Percentiles rank a stretch among this genome's conserved stretches.
Evolutionary conservation across 2,797 vertebrate species (phyloP).

Genomic region (Scomberomorus guttatus): DNA sequence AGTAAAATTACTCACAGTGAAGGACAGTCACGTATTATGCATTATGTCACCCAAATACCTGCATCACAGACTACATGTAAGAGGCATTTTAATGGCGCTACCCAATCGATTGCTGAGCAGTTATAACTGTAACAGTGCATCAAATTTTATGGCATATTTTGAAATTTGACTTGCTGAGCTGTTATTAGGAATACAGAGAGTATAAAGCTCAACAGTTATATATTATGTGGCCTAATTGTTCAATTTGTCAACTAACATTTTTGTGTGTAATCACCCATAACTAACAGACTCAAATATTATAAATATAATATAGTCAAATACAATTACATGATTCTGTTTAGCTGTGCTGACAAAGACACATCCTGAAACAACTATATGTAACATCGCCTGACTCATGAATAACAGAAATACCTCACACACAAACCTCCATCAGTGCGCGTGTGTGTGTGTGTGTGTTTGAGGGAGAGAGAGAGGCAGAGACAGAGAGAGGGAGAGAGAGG

Average conservation of each 20-base stretch:
- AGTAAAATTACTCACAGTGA: background rate
- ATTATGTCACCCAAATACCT: background rate
- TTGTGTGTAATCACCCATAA: background rate
- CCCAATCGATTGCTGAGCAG: background rate
- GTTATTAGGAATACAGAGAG: background rate
- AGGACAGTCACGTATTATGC: background rate
- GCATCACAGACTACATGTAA: too few species aligned
- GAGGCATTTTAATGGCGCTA: background rate
- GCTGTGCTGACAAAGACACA: background rate
- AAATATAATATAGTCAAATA: background rate
- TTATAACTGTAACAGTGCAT: background rate
- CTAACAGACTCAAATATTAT: background rate
- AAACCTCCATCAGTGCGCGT: background rate
- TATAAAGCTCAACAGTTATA: background rate
- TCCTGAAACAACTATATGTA: background rate
- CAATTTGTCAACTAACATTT: background rate
- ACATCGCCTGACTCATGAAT: slow-evolving; percentile 36
- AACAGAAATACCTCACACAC: slow-evolving; percentile 35
- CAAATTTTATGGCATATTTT: background rate
- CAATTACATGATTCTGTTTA: background rate
- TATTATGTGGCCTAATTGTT: too few species aligned
- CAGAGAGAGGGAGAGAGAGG: slow-evolving; percentile 2
- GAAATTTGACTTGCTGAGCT: background rate
- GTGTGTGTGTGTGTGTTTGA: background rate
- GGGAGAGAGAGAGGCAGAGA: background rate